Base-by-base conservation (phyloP, 2,888 invertebrate genomes). In the Pheosia gnoma region DNA sequence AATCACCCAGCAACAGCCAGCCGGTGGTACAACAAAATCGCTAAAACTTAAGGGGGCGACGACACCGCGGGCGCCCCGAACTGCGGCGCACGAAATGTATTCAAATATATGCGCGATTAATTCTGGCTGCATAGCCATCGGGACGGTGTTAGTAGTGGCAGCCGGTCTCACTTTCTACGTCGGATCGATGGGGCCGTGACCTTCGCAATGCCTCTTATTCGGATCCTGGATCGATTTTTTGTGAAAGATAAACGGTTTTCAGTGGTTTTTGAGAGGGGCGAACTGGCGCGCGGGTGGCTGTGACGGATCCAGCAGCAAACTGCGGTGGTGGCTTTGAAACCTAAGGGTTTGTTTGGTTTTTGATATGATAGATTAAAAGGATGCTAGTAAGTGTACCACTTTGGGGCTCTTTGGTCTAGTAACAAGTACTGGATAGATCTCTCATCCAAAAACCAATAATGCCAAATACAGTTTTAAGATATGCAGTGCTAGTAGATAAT, bases 31-130 rank as follows among this genome's bases (percentile, higher is more conserved):
- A 89, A 90, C 91, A 90, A 90, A 91, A 91, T 89, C 84, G 89
- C 84, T 90, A 90, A 91, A 93, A 90, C 88, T 93, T 88, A 89
- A 90, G 91, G 86, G 89, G 90, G 89, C 92, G 90, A 90, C 91
- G 91, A 91, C 91, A 89, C 89, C 82, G 85, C 81, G 75, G 55
- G 55, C n/a, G 53, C 53, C 81, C 84, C 89, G 86, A 88, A 89
- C 88, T 84, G 86, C 88, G 89, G 85, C 87, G 87, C 86, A 84
- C 79, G 71, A 85, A 86, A 86, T 86, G 85, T 86, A 94, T 94
- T 94, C 94, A 94, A 94, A 94, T 94, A 89, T 94, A 94, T 94
- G 94, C 94, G 93, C 93, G 94, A 94, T 94, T 94, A 94, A 94
- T 94, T 94, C 94, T 93, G 93, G 83, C 90, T 90, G 94, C 94